Evolutionary conservation across 1,140 invertebrate species (phyloP), one percentile per base, ranked within the genome.

Genomic region (Ostrea edulis): DNA sequence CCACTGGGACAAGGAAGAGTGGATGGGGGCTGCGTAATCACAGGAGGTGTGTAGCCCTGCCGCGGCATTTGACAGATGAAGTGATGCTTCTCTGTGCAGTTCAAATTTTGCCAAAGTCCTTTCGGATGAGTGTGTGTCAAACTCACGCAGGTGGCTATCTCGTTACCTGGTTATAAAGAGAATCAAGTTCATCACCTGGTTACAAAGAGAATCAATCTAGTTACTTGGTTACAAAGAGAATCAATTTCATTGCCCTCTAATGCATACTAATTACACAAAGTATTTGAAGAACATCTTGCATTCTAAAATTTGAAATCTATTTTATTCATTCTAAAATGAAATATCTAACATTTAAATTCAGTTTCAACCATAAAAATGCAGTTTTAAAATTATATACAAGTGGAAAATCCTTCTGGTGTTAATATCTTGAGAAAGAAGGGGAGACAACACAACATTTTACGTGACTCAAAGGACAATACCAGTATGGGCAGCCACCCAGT

Each of bases 11-110:
- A 89, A 14, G 82, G 77, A 3, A 84, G 11, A 14, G 9, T 44
- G 29, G 84, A 83, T 51, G 86, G 84, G 20, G 87, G 55, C 0
- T 86, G 9, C 4, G 87, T 91, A 14, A 89, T 83, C 2, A 84
- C 65, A 0, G 89, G 85, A 9, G 88, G 89, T n/a, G 90, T 89
- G 84, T 87, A 92, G 25, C 91, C 90, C 3, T 53, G 35, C 17
- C 91, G 58, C 2, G 87, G 84, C 8, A 29, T 55, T n/a, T 91
- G 86, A 88, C 90, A 91, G 8, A 91, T 86, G 29, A 82, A 91
- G 29, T 86, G 71, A 62, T 89, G 86, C n/a, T 17, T 58, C 0
- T 87, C 86, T 29, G 55, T 86, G 77, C 89, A 90, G n/a, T 87
- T 81, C 22, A 65, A 55, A 44, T 90, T 89, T 22, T 62, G 25